These are phyloP conservation scores for Odobenus rosmarus DNA, from an alignment of 2,113 vertebrate species.

Conservation along the genomic window DNA sequence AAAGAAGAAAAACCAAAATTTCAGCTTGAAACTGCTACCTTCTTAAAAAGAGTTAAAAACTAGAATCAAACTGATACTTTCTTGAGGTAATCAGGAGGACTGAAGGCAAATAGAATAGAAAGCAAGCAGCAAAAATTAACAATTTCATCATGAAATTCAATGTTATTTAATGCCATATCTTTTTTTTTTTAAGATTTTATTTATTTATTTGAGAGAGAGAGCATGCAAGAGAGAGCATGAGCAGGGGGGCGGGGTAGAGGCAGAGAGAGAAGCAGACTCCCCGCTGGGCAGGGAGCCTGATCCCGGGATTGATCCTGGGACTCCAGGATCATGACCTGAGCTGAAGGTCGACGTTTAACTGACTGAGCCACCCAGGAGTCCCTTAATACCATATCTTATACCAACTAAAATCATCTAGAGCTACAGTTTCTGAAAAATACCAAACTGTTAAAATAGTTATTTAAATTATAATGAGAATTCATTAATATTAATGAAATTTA, in stretches of 20 bases:
- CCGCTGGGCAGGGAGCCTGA: neutral
- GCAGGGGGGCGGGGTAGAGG: neutral
- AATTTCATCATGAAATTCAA: neutral
- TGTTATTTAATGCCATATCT: neutral
- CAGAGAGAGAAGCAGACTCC: neutral
- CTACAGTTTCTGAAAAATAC: neutral
- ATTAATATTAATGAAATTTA: neutral
- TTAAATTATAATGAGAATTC: constrained; percentile 17
- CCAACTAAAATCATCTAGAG: neutral
- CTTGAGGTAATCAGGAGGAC: neutral
- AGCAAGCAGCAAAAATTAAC: neutral
- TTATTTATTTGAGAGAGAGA: neutral
- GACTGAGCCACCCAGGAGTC: neutral
- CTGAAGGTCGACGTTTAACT: neutral
- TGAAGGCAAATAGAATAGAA: neutral
- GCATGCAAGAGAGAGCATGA: too few species aligned
- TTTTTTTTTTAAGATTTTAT: neutral
- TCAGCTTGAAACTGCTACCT: neutral
- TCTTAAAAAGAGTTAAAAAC: neutral
- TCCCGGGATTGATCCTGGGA: neutral
- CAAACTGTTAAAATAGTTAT: neutral
- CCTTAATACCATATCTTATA: neutral
- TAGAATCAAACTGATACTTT: neutral
- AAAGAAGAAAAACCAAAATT: neutral
- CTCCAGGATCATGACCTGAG: neutral